Evolutionary conservation across 2,797 vertebrate species (phyloP), one percentile per base, ranked within the genome.

Genomic region (Sardinella longiceps): DNA sequence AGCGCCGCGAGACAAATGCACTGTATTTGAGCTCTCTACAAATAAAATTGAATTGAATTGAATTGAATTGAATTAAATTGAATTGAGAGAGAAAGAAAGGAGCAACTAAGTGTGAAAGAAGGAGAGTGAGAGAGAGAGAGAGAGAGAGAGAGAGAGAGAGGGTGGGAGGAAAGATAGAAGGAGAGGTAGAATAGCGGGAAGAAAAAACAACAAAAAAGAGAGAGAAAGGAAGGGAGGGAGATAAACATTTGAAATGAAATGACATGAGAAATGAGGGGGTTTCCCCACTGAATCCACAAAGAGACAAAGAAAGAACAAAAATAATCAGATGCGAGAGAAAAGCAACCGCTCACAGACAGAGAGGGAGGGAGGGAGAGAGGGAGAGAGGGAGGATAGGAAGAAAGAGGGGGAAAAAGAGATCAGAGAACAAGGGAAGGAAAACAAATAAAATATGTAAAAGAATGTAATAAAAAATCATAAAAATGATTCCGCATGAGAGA

Each of bases 381-480:
- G n/a, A n/a, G n/a, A n/a, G 43, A 43, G 43, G 43, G 43, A 43
- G 43, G 4, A 43, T 43, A 39, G 45, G 82, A 74, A 39, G 30
- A 77, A 18, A 66, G 70, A 77, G 30, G 30, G 30, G 30, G 46
- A 51, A 82, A 45, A 11, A 60, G 56, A 82, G 56, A 82, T 46
- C 56, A 48, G 82, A 83, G 58, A 60, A 39, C 43, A 43, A 60
- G 39, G 60, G 58, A 83, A 20, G 23, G 45, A 66, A 83, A 33
- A 66, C 70, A 77, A 77, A 43, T 77, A 77, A 77, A 77, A 77
- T 43, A 5, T 77, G 70, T 77, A 39, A 77, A 77, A 77, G 70
- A 77, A 77, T 77, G 70, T 20, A 39, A 77, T 77, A 77, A 77
- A 77, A 51, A 51, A 51, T 51, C 18, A 18, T 51, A 51, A 20